Conservation (phyloP, 2,888 invertebrate species). For the Dromius quadrimaculatus region DNA sequence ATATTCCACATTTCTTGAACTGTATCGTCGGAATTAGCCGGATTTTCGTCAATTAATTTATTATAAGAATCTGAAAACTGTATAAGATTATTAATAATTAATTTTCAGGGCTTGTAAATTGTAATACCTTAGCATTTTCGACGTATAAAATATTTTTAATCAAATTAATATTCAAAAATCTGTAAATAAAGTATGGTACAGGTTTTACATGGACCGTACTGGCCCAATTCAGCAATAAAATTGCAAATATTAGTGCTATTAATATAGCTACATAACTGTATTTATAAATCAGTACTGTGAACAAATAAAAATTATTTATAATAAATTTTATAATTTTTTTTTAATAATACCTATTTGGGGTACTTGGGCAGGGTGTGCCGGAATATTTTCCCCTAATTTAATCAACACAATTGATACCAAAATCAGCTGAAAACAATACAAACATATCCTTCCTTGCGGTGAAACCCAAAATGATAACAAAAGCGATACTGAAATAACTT, state of each 20-base stretch:
- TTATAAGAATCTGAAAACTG: slow-evolving; percentile 45
- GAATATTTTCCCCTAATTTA: slow-evolving; percentile 59
- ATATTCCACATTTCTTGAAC: slow-evolving; percentile 61
- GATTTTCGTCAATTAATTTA: slow-evolving; percentile 30
- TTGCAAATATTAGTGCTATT: slow-evolving; percentile 59
- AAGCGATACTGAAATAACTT: slow-evolving; percentile 61
- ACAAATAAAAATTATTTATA: slow-evolving; percentile 10
- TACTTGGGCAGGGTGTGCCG: slow-evolving; percentile 60
- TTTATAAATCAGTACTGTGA: slow-evolving; percentile 62
- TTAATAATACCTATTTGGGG: slow-evolving; percentile 61
- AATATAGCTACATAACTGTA: slow-evolving; percentile 59
- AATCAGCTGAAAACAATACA: slow-evolving; percentile 61
- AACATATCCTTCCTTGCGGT: slow-evolving; percentile 62
- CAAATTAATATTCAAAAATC: slow-evolving; percentile 58
- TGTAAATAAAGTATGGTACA: slow-evolving; percentile 59
- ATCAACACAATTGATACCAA: slow-evolving; percentile 60
- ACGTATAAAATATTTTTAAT: slow-evolving; percentile 60
- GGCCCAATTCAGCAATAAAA: slow-evolving; percentile 61
- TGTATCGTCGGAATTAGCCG: slow-evolving; percentile 2
- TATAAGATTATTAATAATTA: not conserved
- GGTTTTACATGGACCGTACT: slow-evolving; percentile 58
- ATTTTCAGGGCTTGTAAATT: not conserved
- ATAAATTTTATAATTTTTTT: not conserved
- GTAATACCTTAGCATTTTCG: slow-evolving; percentile 60
- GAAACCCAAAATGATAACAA: slow-evolving; percentile 63